A percentile compares a stretch with the other conserved stretches of the same genome.
Conservation (phyloP, 2,113 vertebrate species). For the Carollia perspicillata region DNA sequence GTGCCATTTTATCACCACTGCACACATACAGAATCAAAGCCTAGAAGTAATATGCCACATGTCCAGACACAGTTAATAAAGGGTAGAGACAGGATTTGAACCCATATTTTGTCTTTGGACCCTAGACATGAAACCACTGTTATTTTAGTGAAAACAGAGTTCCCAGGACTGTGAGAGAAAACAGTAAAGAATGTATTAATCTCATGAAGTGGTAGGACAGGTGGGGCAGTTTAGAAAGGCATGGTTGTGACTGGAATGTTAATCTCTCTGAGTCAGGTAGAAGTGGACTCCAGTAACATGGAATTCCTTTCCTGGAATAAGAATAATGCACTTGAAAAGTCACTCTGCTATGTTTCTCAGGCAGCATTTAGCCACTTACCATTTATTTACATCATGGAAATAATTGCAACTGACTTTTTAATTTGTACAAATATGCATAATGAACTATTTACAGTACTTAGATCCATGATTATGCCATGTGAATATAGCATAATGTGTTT, state of each 20-base stretch:
- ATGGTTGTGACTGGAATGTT: not conserved
- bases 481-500: constrained; percentile 18
- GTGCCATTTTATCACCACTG: not conserved
- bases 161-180: not conserved
- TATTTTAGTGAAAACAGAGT: not conserved
- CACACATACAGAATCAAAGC: not conserved
- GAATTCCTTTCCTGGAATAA: constrained; percentile 43
- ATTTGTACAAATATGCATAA: constrained; percentile 63
- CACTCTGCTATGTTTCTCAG: not conserved
- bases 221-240: not conserved
- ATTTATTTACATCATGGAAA: constrained; percentile 63
- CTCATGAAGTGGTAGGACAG: not conserved
- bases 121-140: not conserved
- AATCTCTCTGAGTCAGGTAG: not conserved
- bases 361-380: constrained; percentile 61
- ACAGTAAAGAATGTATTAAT: not conserved
- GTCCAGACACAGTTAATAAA: not conserved
- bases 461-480: not conserved
- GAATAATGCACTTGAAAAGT: constrained; percentile 19
- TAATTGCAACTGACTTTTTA: constrained; percentile 70
- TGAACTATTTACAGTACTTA: constrained; percentile 46
- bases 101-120: not conserved
- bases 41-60: not conserved
- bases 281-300: not conserved
- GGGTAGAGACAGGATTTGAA: not conserved